Percentiles rank a stretch among this genome's conserved stretches.
phyloP scores from a whole-genome alignment of 2,797 vertebrate genomes.

The Molossus molossus region DNA sequence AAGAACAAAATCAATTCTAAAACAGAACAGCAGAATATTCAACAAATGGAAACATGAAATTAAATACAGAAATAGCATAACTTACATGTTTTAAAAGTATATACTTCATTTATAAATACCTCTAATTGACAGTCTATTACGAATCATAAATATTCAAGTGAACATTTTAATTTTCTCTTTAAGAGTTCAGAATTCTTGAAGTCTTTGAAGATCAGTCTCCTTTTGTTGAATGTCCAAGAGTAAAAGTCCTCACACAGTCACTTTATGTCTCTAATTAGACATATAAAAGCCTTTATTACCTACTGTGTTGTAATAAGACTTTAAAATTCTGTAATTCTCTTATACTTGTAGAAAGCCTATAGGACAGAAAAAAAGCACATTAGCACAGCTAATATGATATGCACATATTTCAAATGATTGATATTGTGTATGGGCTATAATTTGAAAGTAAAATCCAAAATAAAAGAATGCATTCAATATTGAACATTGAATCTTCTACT shows the following conservation, averaged over 20 bases:
- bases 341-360: conserved; percentile 97
- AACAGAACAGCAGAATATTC: conserved; percentile 77
- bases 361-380: conserved; percentile 64
- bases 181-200: conserved; percentile 87
- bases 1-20: conserved; percentile 77
- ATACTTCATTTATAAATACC: conserved; percentile 91
- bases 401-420: conserved; percentile 28
- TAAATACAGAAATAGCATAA: conserved; percentile 87
- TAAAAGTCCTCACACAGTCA: conserved; percentile 80
- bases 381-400: conserved; percentile 19
- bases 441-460: conserved; percentile 63
- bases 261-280: conserved; percentile 75
- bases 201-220: conserved; percentile 89
- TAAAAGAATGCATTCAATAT: neutral
- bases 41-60: conserved; percentile 74
- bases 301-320: conserved; percentile 93
- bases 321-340: conserved; percentile 96
- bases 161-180: conserved; percentile 85
- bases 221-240: conserved; percentile 85
- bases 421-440: conserved; percentile 1
- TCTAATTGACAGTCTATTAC: conserved; percentile 86
- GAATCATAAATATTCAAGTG: conserved; percentile 92
- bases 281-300: conserved; percentile 93
- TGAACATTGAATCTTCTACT: neutral
- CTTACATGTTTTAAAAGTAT: conserved; percentile 90